These are phyloP conservation scores for Caenorhabditis latens DNA, from an alignment of 1,140 invertebrate species.

Conservation along the genomic window DNA sequence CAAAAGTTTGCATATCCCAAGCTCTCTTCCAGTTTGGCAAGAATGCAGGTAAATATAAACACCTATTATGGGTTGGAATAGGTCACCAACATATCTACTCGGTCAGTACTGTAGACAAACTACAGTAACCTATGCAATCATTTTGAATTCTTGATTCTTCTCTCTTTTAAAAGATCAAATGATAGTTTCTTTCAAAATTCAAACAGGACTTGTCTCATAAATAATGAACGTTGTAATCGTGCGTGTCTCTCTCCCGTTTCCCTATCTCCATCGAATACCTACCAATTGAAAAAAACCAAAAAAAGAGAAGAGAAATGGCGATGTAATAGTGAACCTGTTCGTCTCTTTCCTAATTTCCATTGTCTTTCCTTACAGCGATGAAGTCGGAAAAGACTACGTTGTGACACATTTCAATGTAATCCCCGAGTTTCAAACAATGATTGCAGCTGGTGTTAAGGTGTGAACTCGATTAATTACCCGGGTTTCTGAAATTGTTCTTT, in stretches of 20 bases:
- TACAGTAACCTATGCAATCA: no score
- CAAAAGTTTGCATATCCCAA: constrained; percentile 62
- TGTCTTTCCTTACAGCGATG: constrained; percentile 55
- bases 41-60: constrained; percentile 43
- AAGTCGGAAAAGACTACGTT: constrained; percentile 27
- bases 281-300: background rate
- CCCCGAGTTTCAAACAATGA: constrained; percentile 39
- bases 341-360: constrained; percentile 16
- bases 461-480: background rate
- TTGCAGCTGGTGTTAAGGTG: constrained; percentile 59
- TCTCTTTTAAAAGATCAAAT: no score
- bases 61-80: no score
- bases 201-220: background rate
- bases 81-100: no score
- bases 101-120: background rate
- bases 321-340: constrained; percentile 42
- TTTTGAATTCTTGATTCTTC: no score
- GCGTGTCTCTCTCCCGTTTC: no score
- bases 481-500: background rate
- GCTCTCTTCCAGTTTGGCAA: constrained; percentile 53
- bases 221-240: background rate
- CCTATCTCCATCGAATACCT: background rate
- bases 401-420: constrained; percentile 46
- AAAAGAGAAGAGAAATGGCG: background rate
- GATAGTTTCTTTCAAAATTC: background rate